Conservation (phyloP, 1,140 invertebrate genomes). For the Eciton burchellii region DNA sequence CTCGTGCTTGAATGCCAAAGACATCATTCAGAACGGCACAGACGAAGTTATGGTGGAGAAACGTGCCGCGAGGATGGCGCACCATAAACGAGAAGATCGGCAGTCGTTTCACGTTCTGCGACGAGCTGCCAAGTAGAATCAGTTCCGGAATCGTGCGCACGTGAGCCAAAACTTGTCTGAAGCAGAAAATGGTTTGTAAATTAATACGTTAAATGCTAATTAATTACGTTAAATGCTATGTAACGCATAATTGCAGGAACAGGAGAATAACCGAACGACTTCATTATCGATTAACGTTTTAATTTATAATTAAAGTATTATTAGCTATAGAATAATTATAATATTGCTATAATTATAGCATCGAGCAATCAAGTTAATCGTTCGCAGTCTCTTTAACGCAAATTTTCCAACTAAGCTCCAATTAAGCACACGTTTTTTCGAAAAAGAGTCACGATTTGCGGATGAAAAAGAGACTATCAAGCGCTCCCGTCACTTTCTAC, state of each 20-base stretch:
- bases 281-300: too few relatives aligned
- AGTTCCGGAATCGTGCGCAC: conserved; percentile 92
- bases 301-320: too few relatives aligned
- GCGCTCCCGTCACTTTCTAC: conserved; percentile 8
- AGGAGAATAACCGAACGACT: neutral
- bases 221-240: neutral
- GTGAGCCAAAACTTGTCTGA: conserved; percentile 90
- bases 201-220: conserved; percentile 16
- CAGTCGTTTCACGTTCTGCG: conserved; percentile 88
- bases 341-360: too few relatives aligned
- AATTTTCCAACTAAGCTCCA: too few relatives aligned
- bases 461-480: conserved; percentile 13
- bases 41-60: conserved; percentile 96
- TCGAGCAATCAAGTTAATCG: too few relatives aligned
- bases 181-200: conserved; percentile 82
- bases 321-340: too few relatives aligned
- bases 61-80: conserved; percentile 91
- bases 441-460: neutral
- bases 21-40: conserved; percentile 95
- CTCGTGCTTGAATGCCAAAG: conserved; percentile 95
- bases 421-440: too few relatives aligned
- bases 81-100: conserved; percentile 96
- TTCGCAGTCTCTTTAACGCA: too few relatives aligned
- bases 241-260: neutral
- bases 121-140: conserved; percentile 91